Evolutionary conservation across 2,113 vertebrate species (phyloP).

Genomic region (Todiramphus chloris): DNA sequence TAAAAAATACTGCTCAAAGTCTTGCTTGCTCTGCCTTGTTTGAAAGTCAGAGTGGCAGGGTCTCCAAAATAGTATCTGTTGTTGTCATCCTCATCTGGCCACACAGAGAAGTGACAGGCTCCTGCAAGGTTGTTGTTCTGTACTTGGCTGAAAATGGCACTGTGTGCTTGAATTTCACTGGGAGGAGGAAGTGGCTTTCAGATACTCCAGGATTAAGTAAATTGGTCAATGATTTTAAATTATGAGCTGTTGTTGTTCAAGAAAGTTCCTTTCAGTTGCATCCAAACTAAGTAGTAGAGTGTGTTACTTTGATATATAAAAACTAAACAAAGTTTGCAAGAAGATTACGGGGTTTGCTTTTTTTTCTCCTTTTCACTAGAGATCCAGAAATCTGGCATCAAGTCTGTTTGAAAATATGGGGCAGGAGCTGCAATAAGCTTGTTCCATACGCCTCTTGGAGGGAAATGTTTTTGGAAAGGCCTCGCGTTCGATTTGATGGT

Average conservation of each 20-base stretch:
- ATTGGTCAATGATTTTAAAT: background rate
- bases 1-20: background rate
- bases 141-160: background rate
- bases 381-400: slow-evolving; percentile 97
- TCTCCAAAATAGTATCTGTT: background rate
- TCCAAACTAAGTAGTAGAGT: background rate
- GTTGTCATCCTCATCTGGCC: background rate
- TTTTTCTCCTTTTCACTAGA: slow-evolving; percentile 74
- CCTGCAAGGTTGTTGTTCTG: background rate
- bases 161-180: background rate
- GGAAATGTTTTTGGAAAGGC: slow-evolving; percentile 95
- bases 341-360: background rate
- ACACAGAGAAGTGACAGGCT: background rate
- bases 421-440: slow-evolving; percentile 89
- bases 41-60: background rate
- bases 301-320: background rate
- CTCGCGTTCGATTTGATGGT: slow-evolving; percentile 96
- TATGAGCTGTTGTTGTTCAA: background rate
- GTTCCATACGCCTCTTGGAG: slow-evolving; percentile 92
- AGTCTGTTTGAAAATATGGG: slow-evolving; percentile 95
- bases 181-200: background rate
- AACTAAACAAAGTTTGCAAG: background rate
- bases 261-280: background rate
- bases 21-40: background rate
- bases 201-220: background rate